These are phyloP conservation scores for Argyresthia goedartella DNA, from an alignment of 2,888 invertebrate genomes.

Conservation along the genomic window DNA sequence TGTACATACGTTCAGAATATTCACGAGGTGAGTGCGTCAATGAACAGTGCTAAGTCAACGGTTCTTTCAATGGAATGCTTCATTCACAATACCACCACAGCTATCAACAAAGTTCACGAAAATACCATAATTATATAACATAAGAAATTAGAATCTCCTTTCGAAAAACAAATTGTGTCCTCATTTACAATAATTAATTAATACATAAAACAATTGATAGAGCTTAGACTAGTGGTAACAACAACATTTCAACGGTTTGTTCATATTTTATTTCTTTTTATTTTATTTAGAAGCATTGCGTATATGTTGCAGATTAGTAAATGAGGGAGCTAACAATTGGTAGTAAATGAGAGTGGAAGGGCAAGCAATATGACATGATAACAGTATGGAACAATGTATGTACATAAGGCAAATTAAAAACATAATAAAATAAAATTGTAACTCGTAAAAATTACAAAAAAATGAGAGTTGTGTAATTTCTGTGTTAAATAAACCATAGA, in stretches of 20 bases:
- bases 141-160: conserved; percentile 35
- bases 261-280: conserved; percentile 24
- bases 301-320: too few relatives aligned
- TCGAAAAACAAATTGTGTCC: conserved; percentile 33
- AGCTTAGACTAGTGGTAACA: conserved; percentile 68
- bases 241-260: conserved; percentile 49
- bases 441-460: background rate
- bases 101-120: conserved; percentile 33
- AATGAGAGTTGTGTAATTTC: background rate
- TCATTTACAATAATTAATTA: conserved; percentile 22
- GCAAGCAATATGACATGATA: conserved; percentile 10
- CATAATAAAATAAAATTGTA: too few relatives aligned
- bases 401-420: too few relatives aligned
- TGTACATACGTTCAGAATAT: conserved; percentile 31
- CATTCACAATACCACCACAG: conserved; percentile 51
- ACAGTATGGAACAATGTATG: too few relatives aligned
- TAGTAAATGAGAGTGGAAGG: conserved; percentile 10
- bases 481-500: background rate
- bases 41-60: conserved; percentile 58
- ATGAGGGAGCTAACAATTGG: background rate
- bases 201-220: conserved; percentile 50
- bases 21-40: conserved; percentile 48
- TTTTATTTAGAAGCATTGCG: conserved; percentile 10
- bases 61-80: conserved; percentile 62
- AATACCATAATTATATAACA: conserved; percentile 27